Evolutionary conservation across 1,140 invertebrate genomes (phyloP), one percentile per base, ranked within the genome.

Genomic region (Panagrolaimus sp.): DNA sequence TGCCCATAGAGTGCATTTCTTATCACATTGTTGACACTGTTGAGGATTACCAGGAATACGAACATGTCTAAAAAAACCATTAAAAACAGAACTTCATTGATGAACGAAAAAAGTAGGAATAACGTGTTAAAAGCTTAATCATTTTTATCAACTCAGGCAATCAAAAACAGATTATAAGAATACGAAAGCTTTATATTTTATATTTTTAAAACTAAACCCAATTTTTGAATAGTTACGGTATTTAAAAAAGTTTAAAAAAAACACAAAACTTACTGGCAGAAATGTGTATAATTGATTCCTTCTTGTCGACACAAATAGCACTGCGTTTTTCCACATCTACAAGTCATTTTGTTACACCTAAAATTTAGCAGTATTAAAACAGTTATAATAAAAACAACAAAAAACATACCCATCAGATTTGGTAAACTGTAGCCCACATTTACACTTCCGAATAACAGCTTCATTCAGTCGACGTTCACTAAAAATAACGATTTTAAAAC

Each of bases 331-430:
- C 88, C 88, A 85, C 89, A 90, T 0, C 78, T 46, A 83, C 89
- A 90, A 1, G 84, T 87, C 86, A 90, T 90, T 78, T 88, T 89
- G 74, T 90, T 90, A 75, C 89, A 90, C 0, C 48, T 24, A 14
- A n/a, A n/a, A n/a, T n/a, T n/a, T n/a, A n/a, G n/a, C n/a, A n/a
- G n/a, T n/a, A n/a, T n/a, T n/a, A n/a, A n/a, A n/a, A n/a, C n/a
- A n/a, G n/a, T n/a, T n/a, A n/a, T n/a, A n/a, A n/a, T n/a, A n/a
- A n/a, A n/a, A n/a, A n/a, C n/a, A n/a, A n/a, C n/a, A n/a, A n/a
- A n/a, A n/a, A n/a, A n/a, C n/a, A n/a, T n/a, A n/a, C 6, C 89
- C 89, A 69, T 86, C 85, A 64, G 86, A 85, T 81, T 89, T 89
- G 70, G 87, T 85, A 74, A 88, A 89, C 21, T 85, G 83, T 38